Evolutionary conservation across 2,797 vertebrate species (phyloP).

Genomic region (Heteromormyrus szaboi): DNA sequence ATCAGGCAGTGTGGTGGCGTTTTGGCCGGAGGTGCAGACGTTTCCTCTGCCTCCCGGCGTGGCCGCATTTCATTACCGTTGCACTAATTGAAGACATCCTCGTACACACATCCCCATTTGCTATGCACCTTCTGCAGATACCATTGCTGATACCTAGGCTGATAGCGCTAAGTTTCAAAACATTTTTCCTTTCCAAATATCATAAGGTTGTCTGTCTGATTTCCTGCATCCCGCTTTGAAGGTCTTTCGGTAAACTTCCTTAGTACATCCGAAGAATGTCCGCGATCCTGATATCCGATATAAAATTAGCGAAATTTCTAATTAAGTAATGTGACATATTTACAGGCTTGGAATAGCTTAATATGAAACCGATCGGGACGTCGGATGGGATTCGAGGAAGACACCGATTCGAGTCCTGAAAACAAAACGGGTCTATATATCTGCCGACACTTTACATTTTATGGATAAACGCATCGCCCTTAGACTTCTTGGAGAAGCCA

Average conservation of each 20-base stretch:
- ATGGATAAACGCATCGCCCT: neutral
- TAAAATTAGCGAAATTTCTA: neutral
- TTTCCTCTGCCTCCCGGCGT: slow-evolving; percentile 1
- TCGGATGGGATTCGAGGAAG: neutral
- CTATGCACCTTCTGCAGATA: neutral
- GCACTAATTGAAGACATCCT: slow-evolving; percentile 15
- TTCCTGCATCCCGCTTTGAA: neutral
- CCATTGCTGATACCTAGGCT: neutral
- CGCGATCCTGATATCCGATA: neutral
- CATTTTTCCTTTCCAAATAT: neutral
- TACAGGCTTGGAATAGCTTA: neutral
- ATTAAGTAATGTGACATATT: neutral
- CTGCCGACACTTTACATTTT: neutral
- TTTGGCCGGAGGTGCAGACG: neutral
- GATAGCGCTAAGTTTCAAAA: neutral
- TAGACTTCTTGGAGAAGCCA: neutral
- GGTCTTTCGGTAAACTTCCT: neutral
- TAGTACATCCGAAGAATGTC: neutral
- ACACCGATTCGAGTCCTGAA: neutral
- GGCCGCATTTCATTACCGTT: neutral
- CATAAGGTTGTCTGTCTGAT: neutral
- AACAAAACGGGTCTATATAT: neutral
- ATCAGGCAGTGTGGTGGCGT: neutral
- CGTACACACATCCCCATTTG: neutral
- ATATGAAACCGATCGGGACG: neutral